Percentiles rank a stretch among this genome's conserved stretches.
phyloP scores from a whole-genome alignment of 1,140 invertebrate species.

The Tetramorium simillimum region DNA sequence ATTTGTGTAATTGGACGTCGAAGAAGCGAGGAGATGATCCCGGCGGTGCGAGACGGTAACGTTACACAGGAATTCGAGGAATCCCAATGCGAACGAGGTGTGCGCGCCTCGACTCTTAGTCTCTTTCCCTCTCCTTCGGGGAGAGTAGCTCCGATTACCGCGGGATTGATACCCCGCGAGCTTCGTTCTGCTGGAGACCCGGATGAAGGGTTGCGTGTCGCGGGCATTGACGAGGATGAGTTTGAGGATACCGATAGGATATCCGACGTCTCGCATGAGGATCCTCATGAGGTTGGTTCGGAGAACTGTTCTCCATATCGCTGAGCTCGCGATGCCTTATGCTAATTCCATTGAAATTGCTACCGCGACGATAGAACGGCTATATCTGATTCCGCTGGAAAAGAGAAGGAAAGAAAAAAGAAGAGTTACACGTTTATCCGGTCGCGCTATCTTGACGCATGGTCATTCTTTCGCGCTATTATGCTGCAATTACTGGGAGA shows the following conservation, averaged over 20 bases:
- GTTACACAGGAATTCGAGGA: constrained; percentile 8
- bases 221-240: background rate
- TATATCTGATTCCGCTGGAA: constrained; percentile 63
- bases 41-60: background rate
- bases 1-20: constrained; percentile 47
- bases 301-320: background rate
- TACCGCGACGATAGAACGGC: constrained; percentile 8
- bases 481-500: constrained; percentile 66
- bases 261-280: background rate
- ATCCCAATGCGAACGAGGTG: background rate
- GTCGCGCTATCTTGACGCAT: constrained; percentile 74
- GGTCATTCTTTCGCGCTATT: constrained; percentile 70
- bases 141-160: background rate
- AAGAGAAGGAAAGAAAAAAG: constrained; percentile 22
- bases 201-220: background rate
- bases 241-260: background rate
- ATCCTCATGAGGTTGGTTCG: background rate
- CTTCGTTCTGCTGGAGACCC: background rate
- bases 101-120: background rate
- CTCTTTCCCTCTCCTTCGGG: background rate
- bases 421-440: constrained; percentile 76
- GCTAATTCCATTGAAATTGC: constrained; percentile 21
- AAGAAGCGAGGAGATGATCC: background rate
- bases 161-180: background rate
- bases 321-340: background rate